phyloP scores from a whole-genome alignment of 1,140 invertebrate genomes.

The Heliconius hewitsoni region DNA sequence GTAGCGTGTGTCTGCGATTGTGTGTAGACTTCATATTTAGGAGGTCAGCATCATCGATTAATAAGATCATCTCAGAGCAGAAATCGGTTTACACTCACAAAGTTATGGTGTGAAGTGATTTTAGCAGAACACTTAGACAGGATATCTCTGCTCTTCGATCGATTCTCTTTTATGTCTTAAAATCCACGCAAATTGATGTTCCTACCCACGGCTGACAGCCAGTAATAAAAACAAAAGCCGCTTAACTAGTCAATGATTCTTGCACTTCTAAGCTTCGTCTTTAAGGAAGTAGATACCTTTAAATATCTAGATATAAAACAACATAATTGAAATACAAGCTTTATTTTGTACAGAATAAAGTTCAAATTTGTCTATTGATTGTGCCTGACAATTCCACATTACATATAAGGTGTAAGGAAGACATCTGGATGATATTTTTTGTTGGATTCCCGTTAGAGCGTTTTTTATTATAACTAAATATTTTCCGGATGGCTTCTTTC shows the following conservation, averaged over 20 bases:
- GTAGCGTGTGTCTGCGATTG: no score
- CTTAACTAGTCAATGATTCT: background rate
- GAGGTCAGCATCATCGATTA: no score
- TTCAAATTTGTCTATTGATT: background rate
- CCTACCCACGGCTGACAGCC: no score
- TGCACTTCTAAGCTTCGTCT: background rate
- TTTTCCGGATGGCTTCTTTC: background rate
- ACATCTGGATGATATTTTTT: background rate
- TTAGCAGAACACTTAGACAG: no score
- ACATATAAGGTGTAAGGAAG: slow-evolving; percentile 10
- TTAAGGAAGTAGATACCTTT: background rate
- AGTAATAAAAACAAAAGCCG: no score
- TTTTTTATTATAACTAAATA: background rate
- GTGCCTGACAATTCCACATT: background rate
- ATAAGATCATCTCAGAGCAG: no score
- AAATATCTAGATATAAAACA: background rate
- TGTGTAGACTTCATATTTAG: no score
- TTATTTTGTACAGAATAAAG: background rate
- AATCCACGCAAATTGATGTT: no score
- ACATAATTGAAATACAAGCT: background rate
- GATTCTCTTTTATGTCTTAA: no score
- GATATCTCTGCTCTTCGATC: no score
- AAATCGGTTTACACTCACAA: no score
- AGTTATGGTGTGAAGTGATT: no score
- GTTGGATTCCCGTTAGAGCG: background rate